phyloP scores from a whole-genome alignment of 2,113 vertebrate genomes.

The Istiophorus platypterus region DNA sequence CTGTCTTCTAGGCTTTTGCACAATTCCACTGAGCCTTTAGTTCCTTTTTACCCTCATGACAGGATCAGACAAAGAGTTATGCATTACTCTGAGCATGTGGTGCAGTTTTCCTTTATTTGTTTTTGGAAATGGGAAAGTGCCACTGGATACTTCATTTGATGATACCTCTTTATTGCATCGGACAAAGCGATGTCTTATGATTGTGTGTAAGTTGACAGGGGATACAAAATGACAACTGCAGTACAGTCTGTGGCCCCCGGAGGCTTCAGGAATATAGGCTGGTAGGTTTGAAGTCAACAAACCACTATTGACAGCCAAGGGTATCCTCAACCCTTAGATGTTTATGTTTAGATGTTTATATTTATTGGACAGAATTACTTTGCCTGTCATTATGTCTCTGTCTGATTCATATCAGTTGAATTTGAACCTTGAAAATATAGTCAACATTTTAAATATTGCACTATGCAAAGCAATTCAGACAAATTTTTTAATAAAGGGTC shows the following conservation, averaged over 20 bases:
- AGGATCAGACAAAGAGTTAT: background rate
- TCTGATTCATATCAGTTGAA: background rate
- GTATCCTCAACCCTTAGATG: background rate
- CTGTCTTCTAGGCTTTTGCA: background rate
- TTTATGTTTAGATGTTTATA: no score
- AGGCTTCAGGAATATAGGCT: conserved; percentile 5
- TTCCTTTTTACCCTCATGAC: background rate
- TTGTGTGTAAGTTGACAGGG: conserved; percentile 17
- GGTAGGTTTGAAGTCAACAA: conserved; percentile 22
- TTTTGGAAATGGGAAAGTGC: background rate
- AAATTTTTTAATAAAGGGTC: background rate
- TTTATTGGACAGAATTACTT: no score
- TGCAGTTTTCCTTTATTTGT: background rate
- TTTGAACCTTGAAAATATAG: background rate
- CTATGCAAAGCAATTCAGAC: no score
- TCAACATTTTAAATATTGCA: background rate
- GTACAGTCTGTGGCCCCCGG: background rate
- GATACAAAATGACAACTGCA: background rate
- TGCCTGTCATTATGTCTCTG: background rate
- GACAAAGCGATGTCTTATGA: conserved; percentile 10
- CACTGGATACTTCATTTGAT: background rate
- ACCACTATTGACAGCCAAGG: conserved; percentile 32
- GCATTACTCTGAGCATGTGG: background rate
- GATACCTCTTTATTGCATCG: conserved; percentile 5
- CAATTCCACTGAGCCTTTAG: background rate